Evolutionary conservation across 2,888 invertebrate species (phyloP).

Genomic region (Latheticus oryzae): DNA sequence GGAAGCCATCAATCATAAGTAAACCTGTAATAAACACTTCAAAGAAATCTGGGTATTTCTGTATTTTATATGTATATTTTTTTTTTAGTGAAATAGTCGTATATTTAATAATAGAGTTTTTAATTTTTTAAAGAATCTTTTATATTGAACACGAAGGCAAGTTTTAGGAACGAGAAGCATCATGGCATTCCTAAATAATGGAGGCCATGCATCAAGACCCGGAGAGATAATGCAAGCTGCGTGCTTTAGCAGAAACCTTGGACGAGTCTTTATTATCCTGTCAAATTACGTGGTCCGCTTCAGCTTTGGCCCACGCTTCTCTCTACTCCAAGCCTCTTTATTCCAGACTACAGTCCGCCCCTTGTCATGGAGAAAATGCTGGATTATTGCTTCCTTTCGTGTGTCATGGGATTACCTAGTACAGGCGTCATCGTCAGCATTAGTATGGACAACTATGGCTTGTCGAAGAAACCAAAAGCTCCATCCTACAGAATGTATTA

Average conservation of each 20-base stretch:
- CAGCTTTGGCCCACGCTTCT: slow-evolving; percentile 33
- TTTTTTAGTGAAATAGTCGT: slow-evolving; percentile 14
- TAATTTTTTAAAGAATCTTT: slow-evolving; percentile 10
- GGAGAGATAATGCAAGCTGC: slow-evolving; percentile 59
- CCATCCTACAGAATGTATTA: no score
- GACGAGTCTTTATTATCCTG: slow-evolving; percentile 62
- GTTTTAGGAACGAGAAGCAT: slow-evolving; percentile 22
- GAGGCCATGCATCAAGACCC: slow-evolving; percentile 57
- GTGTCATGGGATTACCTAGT: slow-evolving; percentile 30
- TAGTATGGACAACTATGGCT: no score
- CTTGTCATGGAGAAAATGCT: slow-evolving; percentile 23
- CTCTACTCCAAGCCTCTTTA: no score
- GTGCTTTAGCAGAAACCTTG: slow-evolving; percentile 60
- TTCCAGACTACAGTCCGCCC: slow-evolving; percentile 24
- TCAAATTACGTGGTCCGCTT: slow-evolving; percentile 59
- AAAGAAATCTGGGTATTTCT: no score
- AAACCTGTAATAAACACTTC: no score
- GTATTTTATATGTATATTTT: no score
- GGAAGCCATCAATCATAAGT: no score
- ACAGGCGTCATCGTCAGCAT: slow-evolving; percentile 16
- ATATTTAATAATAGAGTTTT: no score
- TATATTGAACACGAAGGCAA: slow-evolving; percentile 5
- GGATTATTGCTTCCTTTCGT: slow-evolving; percentile 34
- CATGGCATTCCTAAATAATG: slow-evolving; percentile 61
- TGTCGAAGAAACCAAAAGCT: no score